phyloP scores from a whole-genome alignment of 2,888 invertebrate species.

The Melieria omissa region DNA sequence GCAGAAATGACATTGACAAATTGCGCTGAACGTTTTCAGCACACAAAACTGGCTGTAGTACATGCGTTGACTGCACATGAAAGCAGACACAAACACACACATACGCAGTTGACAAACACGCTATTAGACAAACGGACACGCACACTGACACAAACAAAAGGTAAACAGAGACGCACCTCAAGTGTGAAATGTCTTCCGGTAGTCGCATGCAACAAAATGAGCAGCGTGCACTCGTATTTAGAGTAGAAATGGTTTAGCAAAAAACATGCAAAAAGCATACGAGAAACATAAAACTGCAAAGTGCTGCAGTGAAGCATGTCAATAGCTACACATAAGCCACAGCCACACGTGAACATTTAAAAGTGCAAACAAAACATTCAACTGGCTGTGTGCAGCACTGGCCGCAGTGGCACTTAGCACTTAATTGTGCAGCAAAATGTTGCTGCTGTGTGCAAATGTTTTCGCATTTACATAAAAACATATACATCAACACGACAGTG shows the following conservation, averaged over 20 bases:
- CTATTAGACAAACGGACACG: not conserved
- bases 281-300: no score
- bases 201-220: conserved; percentile 27
- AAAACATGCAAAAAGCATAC: not conserved
- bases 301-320: no score
- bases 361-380: no score
- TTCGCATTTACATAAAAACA: no score
- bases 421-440: no score
- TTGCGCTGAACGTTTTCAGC: not conserved
- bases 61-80: not conserved
- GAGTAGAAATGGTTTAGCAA: not conserved
- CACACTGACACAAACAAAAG: conserved; percentile 22
- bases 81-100: not conserved
- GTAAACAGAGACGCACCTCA: conserved; percentile 29
- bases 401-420: no score
- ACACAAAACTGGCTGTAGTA: not conserved
- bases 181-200: conserved; percentile 57
- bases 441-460: no score
- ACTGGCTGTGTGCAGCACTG: no score
- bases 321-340: no score
- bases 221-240: not conserved
- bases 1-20: not conserved
- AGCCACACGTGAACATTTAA: no score
- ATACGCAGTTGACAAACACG: not conserved
- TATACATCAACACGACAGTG: no score